Evolutionary conservation across 2,797 vertebrate genomes (phyloP).

Genomic region (Trachurus trachurus): DNA sequence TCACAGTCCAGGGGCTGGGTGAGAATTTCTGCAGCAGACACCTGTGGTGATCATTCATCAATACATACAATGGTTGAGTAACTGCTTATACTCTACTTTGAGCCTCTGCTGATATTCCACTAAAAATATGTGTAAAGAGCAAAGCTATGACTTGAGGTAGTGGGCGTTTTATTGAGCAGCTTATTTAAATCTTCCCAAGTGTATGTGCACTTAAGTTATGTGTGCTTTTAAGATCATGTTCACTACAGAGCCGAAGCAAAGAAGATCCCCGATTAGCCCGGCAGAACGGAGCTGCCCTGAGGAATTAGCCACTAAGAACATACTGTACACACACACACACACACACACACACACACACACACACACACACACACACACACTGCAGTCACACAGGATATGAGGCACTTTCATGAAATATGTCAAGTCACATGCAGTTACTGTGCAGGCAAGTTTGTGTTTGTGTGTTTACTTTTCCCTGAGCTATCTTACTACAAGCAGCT

Average conservation of each 20-base stretch:
- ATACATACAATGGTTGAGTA: not conserved
- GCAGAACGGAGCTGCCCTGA: conserved; percentile 5
- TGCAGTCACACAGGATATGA: conserved; percentile 21
- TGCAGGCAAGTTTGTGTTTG: conserved; percentile 2
- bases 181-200: not conserved
- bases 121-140: not conserved
- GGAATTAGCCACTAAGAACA: conserved; percentile 52
- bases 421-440: conserved; percentile 33
- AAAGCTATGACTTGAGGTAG: not conserved
- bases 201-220: not conserved
- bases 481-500: conserved; percentile 58
- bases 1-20: conserved; percentile 17
- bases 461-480: conserved; percentile 47
- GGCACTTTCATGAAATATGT: conserved; percentile 40
- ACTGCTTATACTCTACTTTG: not conserved
- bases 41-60: conserved; percentile 37
- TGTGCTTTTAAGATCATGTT: conserved; percentile 17
- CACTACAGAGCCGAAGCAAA: not conserved
- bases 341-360: too few relatives aligned
- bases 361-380: too few relatives aligned
- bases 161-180: not conserved
- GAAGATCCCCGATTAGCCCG: conserved; percentile 21
- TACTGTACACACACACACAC: conserved; percentile 8
- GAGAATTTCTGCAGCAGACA: conserved; percentile 34
- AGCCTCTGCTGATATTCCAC: not conserved